These are phyloP conservation scores for Amazona finschi DNA, from an alignment of 2,797 vertebrate genomes.

Conservation along the genomic window DNA sequence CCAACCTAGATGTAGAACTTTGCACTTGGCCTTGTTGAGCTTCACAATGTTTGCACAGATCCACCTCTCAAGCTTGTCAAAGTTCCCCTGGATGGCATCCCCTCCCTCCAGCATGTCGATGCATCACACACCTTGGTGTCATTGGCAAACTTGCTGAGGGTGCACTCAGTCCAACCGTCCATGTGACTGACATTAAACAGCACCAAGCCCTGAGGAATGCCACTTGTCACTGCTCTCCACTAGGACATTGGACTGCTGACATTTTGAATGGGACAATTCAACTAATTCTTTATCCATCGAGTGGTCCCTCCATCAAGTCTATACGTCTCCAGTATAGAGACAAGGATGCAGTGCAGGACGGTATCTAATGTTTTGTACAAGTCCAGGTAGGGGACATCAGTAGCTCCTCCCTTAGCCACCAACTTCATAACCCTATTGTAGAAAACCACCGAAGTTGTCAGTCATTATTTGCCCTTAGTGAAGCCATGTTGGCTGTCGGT, in stretches of 20 bases:
- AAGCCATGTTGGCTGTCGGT: neutral
- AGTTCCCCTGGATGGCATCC: neutral
- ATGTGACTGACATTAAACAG: neutral
- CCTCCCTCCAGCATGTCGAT: neutral
- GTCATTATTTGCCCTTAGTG: neutral
- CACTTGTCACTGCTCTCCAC: neutral
- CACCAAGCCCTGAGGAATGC: neutral
- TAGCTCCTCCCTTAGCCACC: neutral
- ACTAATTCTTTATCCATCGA: neutral
- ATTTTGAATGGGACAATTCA: neutral
- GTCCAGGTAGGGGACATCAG: neutral
- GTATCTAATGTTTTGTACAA: neutral
- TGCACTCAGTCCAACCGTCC: neutral
- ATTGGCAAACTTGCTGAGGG: neutral
- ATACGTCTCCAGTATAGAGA: neutral
- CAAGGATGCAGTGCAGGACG: neutral
- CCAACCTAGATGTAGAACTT: neutral
- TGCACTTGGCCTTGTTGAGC: neutral
- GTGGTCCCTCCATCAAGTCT: neutral
- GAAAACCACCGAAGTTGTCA: neutral
- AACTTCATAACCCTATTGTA: neutral
- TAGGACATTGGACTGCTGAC: neutral
- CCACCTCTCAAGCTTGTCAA: neutral
- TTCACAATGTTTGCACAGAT: neutral
- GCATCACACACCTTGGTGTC: neutral